Conservation (phyloP, 2,113 vertebrate species). For the Chinchilla lanigera region DNA sequence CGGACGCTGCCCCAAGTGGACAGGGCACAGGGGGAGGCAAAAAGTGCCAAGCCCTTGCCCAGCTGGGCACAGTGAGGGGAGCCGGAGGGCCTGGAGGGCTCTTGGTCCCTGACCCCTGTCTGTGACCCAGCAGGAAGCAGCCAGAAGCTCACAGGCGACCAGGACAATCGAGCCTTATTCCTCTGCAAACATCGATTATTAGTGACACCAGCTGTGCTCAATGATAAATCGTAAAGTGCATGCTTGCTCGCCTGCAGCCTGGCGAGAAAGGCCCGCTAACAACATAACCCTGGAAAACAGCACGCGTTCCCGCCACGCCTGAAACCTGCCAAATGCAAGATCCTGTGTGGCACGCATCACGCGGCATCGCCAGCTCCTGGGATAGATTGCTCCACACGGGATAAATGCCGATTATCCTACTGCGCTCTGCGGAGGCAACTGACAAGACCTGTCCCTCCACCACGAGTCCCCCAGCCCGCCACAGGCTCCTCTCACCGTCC, state of each 20-base stretch:
- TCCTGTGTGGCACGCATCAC: neutral
- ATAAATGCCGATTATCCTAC: slow-evolving; percentile 18
- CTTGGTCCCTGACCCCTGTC: slow-evolving; percentile 54
- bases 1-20: neutral
- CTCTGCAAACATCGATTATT: slow-evolving; percentile 59
- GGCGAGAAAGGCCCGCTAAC: slow-evolving; percentile 13
- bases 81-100: neutral
- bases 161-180: slow-evolving; percentile 52
- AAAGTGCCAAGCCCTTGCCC: neutral
- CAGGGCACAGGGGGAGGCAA: neutral
- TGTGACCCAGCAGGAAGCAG: slow-evolving; percentile 54
- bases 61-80: slow-evolving; percentile 14
- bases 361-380: neutral
- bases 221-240: slow-evolving; percentile 48
- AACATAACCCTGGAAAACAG: slow-evolving; percentile 21
- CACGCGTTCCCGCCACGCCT: neutral
- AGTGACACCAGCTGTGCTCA: slow-evolving; percentile 24
- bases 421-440: neutral
- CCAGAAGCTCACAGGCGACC: slow-evolving; percentile 32
- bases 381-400: neutral
- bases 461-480: neutral
- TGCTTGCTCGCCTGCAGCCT: slow-evolving; percentile 49
- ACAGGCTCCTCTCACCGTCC: neutral
- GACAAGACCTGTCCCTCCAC: neutral
- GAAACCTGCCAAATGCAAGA: neutral